Conservation (phyloP, 2,888 invertebrate species). For the Entomobrya proxima region DNA sequence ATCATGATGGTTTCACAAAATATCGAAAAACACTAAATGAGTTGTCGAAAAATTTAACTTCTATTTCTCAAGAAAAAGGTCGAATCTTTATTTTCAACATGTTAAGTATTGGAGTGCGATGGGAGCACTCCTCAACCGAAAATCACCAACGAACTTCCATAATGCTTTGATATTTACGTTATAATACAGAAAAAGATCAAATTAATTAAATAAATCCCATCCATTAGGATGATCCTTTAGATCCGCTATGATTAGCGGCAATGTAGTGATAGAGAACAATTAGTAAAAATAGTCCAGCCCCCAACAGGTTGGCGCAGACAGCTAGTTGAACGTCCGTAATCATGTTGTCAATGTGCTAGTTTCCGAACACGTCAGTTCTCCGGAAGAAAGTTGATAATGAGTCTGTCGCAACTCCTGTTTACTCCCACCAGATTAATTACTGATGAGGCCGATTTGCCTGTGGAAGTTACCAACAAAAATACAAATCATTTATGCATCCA, state of each 20-base stretch:
- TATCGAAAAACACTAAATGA: too few species aligned
- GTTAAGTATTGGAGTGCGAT: too few species aligned
- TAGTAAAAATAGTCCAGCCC: slow-evolving; percentile 92
- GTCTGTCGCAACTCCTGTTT: not conserved
- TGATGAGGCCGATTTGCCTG: too few species aligned
- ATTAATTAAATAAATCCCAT: not conserved
- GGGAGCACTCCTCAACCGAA: too few species aligned
- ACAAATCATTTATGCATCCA: too few species aligned
- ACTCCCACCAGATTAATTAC: not conserved
- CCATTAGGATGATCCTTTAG: slow-evolving; percentile 42
- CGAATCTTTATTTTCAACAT: too few species aligned
- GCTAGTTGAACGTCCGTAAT: slow-evolving; percentile 97
- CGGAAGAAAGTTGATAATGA: not conserved
- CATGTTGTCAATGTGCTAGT: slow-evolving; percentile 81
- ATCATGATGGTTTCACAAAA: too few species aligned
- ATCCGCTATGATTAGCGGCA: slow-evolving; percentile 84
- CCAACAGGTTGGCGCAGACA: slow-evolving; percentile 95
- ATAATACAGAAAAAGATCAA: not conserved
- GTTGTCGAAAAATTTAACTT: too few species aligned
- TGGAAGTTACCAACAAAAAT: too few species aligned
- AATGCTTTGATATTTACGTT: too few species aligned
- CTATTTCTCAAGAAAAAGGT: too few species aligned
- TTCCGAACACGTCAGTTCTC: not conserved
- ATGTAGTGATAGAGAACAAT: slow-evolving; percentile 99
- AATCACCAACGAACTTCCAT: too few species aligned